These are phyloP conservation scores for Bombus pyrosoma DNA, from an alignment of 1,140 invertebrate species.

Conservation along the genomic window DNA sequence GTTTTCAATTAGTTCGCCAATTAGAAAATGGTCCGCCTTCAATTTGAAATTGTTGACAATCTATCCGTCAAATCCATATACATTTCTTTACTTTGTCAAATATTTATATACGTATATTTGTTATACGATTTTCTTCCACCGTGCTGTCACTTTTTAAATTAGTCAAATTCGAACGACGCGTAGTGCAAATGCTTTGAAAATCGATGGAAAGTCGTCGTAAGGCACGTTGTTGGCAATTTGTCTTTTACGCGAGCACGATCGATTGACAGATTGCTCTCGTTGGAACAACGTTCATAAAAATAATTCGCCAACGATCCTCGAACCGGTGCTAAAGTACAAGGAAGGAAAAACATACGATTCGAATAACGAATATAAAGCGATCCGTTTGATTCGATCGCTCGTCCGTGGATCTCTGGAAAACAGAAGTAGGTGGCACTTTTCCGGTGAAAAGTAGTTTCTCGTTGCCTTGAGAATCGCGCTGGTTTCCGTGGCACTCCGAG, in stretches of 20 bases:
- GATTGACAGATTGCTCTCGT: neutral
- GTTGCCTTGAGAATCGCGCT: conserved; percentile 9
- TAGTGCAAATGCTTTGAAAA: neutral
- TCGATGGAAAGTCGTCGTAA: neutral
- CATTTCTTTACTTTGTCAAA: neutral
- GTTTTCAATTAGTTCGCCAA: neutral
- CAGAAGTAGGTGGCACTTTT: neutral
- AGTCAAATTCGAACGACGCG: neutral
- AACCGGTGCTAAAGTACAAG: neutral
- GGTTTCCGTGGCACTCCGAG: conserved; percentile 17
- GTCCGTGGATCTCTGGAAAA: neutral
- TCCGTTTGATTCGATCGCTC: neutral
- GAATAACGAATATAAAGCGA: conserved; percentile 5
- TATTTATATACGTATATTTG: neutral
- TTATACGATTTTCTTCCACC: neutral
- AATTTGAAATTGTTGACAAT: neutral
- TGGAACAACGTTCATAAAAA: neutral
- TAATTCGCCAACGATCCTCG: neutral
- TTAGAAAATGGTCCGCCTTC: neutral
- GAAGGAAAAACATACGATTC: neutral
- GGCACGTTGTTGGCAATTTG: conserved; percentile 14
- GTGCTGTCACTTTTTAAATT: too few species aligned
- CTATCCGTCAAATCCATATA: neutral
- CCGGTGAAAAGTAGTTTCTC: neutral
- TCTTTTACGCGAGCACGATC: conserved; percentile 25